Conservation (phyloP, 1,140 invertebrate genomes). For the Harpegnathos saltator region DNA sequence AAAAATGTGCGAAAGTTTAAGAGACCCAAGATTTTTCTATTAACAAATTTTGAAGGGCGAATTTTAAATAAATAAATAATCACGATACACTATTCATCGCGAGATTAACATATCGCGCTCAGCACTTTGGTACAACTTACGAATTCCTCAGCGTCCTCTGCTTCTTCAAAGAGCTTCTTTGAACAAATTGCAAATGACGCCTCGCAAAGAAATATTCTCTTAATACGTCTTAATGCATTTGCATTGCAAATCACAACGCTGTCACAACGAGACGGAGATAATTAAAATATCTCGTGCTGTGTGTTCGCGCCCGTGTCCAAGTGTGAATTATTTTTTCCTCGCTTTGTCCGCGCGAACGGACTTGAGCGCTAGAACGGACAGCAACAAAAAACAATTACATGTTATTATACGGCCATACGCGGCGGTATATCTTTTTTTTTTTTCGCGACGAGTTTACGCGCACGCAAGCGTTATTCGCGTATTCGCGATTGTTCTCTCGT, state of each 20-base stretch:
- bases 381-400: no score
- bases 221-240: neutral
- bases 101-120: neutral
- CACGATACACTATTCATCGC: no score
- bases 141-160: neutral
- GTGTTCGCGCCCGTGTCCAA: neutral
- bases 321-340: neutral
- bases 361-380: neutral
- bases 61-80: no score
- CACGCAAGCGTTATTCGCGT: neutral
- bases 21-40: no score
- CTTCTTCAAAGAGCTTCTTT: neutral
- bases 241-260: neutral
- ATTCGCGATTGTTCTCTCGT: slow-evolving; percentile 27
- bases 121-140: slow-evolving; percentile 11
- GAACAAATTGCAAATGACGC: neutral
- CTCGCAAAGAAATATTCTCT: neutral
- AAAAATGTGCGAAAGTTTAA: no score
- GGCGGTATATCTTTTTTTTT: neutral
- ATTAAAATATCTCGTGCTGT: neutral
- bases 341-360: no score
- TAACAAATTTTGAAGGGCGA: no score
- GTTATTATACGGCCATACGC: no score
- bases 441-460: neutral
- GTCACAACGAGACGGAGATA: neutral